Evolutionary conservation across 2,888 invertebrate genomes (phyloP).

Genomic region (Cheilosia variabilis): DNA sequence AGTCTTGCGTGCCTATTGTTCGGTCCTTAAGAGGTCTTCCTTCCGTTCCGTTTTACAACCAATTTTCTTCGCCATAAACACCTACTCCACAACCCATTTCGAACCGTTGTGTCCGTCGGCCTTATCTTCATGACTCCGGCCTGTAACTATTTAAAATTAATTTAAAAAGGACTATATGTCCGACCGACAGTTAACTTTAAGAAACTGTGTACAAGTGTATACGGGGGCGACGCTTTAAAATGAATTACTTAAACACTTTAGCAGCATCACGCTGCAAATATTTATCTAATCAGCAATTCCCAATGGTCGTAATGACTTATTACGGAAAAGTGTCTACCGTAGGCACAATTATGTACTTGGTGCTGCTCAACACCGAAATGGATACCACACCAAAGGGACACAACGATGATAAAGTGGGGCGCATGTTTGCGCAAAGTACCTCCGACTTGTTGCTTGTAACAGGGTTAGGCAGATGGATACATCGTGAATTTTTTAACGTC

Average conservation of each 20-base stretch:
- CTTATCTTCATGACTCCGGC: not conserved
- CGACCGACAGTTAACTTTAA: too few species aligned
- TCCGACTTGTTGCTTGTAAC: constrained; percentile 47
- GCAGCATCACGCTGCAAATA: not conserved
- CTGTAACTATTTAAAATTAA: not conserved
- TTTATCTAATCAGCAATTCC: constrained; percentile 40
- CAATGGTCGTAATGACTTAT: constrained; percentile 43
- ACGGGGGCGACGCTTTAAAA: not conserved
- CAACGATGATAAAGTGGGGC: constrained; percentile 4
- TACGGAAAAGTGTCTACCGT: constrained; percentile 33
- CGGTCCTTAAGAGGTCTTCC: not conserved
- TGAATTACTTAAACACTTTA: not conserved
- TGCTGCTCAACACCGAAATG: constrained; percentile 31
- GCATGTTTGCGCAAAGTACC: constrained; percentile 30
- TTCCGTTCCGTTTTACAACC: not conserved
- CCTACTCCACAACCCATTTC: not conserved
- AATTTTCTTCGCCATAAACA: not conserved
- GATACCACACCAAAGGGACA: constrained; percentile 9
- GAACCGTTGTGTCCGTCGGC: not conserved
- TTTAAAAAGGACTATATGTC: not conserved
- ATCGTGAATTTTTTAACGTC: constrained; percentile 15
- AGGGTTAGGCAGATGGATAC: constrained; percentile 9
- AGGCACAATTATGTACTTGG: not conserved
- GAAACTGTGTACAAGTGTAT: too few species aligned
- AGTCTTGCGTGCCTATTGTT: not conserved